Percentiles rank a stretch among this genome's conserved stretches.
Conservation (phyloP, 2,113 vertebrate species). For the Eidolon helvum region DNA sequence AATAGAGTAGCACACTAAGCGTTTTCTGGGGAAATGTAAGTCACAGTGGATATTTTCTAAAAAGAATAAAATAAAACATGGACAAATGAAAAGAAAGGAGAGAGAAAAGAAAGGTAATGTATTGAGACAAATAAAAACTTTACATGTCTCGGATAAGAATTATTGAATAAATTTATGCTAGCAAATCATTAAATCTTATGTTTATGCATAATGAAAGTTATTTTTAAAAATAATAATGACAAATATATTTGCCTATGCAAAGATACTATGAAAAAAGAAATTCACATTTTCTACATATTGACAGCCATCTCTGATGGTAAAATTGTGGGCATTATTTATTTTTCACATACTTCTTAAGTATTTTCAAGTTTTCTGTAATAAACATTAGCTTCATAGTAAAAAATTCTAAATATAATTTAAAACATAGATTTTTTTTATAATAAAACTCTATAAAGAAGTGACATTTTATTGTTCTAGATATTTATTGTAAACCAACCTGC, state of each 20-base stretch:
- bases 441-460: slow-evolving; percentile 45
- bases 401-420: slow-evolving; percentile 53
- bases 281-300: background rate
- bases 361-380: slow-evolving; percentile 11
- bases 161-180: background rate
- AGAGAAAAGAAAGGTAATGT: background rate
- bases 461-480: slow-evolving; percentile 65
- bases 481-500: slow-evolving; percentile 75
- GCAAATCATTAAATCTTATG: background rate
- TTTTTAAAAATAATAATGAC: background rate
- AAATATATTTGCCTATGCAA: background rate
- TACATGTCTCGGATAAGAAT: background rate
- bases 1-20: background rate
- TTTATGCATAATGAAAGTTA: background rate
- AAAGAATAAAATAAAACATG: background rate
- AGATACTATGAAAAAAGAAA: slow-evolving; percentile 1
- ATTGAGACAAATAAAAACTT: background rate
- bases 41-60: background rate
- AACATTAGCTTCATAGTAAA: slow-evolving; percentile 20
- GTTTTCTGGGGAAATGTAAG: background rate
- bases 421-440: slow-evolving; percentile 30
- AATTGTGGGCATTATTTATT: background rate
- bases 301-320: background rate
- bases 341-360: background rate
- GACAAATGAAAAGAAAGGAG: background rate